Evolutionary conservation across 1,140 invertebrate genomes (phyloP), one percentile per base, ranked within the genome.

Genomic region (Achatina immaculata): DNA sequence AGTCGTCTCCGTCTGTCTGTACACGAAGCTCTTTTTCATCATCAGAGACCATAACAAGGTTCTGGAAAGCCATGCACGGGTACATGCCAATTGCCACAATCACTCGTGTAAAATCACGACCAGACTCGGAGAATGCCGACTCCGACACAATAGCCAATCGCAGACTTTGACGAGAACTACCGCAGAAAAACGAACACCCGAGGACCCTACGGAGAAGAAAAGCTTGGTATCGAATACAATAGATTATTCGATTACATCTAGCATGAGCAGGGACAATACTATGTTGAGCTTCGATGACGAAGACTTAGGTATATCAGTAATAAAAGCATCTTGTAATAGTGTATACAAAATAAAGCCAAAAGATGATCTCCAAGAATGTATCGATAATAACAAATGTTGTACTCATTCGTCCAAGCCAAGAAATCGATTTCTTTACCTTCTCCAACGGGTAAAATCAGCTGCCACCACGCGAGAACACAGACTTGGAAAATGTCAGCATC

Each of bases 1-100:
- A 21, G 36, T 74, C 7, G 51, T 55, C 43, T 74, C 72, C 31
- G n/a, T 55, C 4, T 45, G 42, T 28, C 45, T 74, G 24, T 74
- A 74, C 45, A 51, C 31, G 28, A 45, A 74, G 31, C 31, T 74
- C 14, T 74, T 74, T 31, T 74, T 74, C 45, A 21, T 74, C 31
- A 74, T 74, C 31, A 74, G 72, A 55, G 31, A 74, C 16, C 72
- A 74, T 34, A 74, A 74, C 45, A 45, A 36, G 24, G 48, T 51
- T n/a, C 43, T 74, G 36, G 43, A 45, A 36, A 51, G 14, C 11
- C 72, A 74, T 21, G 43, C 72, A 14, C 3, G 21, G 43, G 42
- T n/a, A 21, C 42, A 55, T 19, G 28, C 7, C 21, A 45, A 43
- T 24, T 28, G 43, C 36, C 43, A 74, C 42, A 36, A 74, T 21